Conservation (phyloP, 1,140 invertebrate genomes). For the Caenorhabditis latens region DNA sequence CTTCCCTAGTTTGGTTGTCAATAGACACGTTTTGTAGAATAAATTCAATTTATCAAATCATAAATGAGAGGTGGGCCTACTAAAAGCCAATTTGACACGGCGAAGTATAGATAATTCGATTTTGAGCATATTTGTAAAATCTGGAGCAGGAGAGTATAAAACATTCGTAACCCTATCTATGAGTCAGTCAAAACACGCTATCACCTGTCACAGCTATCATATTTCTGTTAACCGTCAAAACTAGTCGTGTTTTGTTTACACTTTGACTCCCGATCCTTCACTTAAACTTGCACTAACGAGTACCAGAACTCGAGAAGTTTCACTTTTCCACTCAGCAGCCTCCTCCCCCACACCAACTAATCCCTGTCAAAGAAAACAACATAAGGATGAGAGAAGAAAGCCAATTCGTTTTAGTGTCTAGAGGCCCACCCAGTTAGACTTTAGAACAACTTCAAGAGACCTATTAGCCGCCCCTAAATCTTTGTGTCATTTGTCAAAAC, state of each 20-base stretch:
- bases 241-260: not conserved
- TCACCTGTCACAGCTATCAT: not conserved
- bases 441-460: conserved; percentile 37
- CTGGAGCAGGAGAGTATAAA: too few relatives aligned
- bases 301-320: conserved; percentile 5
- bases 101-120: too few relatives aligned
- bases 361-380: conserved; percentile 31
- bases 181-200: too few relatives aligned
- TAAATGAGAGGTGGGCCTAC: too few relatives aligned
- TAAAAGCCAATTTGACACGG: too few relatives aligned
- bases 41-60: too few relatives aligned
- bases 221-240: conserved; percentile 7
- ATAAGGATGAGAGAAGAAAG: not conserved
- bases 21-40: too few relatives aligned
- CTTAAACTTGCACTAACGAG: conserved; percentile 42
- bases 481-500: conserved; percentile 42
- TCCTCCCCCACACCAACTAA: conserved; percentile 30
- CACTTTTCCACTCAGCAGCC: not conserved
- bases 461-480: conserved; percentile 36
- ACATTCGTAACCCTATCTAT: too few relatives aligned
- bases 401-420: conserved; percentile 33
- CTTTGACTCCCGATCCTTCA: not conserved
- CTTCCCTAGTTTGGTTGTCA: not conserved
- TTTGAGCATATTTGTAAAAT: too few relatives aligned
- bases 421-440: conserved; percentile 17